A percentile compares a stretch with the other conserved stretches of the same genome.
phyloP scores from a whole-genome alignment of 2,888 invertebrate species.

The Rhabditoides inermis region DNA sequence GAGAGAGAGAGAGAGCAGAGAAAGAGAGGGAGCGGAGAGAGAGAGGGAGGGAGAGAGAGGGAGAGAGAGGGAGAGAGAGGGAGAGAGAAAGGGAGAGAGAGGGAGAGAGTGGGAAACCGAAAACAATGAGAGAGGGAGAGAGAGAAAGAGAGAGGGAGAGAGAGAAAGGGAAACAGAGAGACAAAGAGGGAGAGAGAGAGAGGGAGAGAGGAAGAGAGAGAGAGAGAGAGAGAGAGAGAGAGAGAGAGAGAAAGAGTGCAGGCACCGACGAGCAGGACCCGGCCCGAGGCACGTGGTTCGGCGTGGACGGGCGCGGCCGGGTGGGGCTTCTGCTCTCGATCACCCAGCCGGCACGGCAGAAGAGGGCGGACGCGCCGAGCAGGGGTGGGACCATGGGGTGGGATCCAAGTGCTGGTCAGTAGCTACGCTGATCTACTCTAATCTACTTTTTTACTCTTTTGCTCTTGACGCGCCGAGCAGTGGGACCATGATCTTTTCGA shows the following conservation, averaged over 20 bases:
- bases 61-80: no score
- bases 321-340: conserved; percentile 39
- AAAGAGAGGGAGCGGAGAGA: no score
- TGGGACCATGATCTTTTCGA: no score
- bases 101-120: no score
- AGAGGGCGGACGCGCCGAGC: conserved; percentile 23
- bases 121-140: no score
- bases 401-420: background rate
- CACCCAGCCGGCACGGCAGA: conserved; percentile 24
- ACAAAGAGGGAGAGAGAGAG: background rate
- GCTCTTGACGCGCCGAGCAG: no score
- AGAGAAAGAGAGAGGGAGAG: background rate
- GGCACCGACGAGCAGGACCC: conserved; percentile 38
- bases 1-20: no score
- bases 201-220: background rate
- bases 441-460: no score
- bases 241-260: no score
- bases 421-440: no score
- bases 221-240: no score
- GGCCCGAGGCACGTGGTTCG: conserved; percentile 45
- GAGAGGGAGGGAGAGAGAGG: no score
- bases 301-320: conserved; percentile 21
- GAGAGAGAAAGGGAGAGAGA: background rate
- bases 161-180: conserved; percentile 1
- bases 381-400: conserved; percentile 17